A percentile compares a stretch with the other conserved stretches of the same genome.
phyloP scores from a whole-genome alignment of 53 echinoderm and acorn worm genomes.

The Patiria pectinifera region DNA sequence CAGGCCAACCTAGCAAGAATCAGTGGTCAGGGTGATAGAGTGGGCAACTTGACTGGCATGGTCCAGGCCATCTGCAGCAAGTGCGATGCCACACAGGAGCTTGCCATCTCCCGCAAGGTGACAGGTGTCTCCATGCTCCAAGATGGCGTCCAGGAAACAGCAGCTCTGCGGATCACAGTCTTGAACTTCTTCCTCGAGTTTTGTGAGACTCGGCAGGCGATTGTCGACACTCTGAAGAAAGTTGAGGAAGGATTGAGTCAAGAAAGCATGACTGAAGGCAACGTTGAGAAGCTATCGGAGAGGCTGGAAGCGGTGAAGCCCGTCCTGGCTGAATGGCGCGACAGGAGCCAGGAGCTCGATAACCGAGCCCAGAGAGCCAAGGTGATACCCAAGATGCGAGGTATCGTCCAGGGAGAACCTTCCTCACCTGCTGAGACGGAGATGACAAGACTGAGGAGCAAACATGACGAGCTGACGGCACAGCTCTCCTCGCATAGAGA shows the following conservation, averaged over 20 bases:
- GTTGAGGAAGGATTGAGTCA: conserved; percentile 39
- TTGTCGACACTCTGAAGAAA: conserved; percentile 29
- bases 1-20: conserved; percentile 39
- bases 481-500: conserved; percentile 60
- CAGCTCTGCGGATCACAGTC: conserved; percentile 35
- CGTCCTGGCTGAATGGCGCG: conserved; percentile 59
- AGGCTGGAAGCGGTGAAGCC: conserved; percentile 61
- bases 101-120: conserved; percentile 72
- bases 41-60: conserved; percentile 44
- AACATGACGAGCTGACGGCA: conserved; percentile 52
- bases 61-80: conserved; percentile 68
- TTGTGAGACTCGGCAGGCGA: conserved; percentile 39
- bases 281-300: conserved; percentile 15
- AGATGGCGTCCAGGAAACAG: conserved; percentile 67
- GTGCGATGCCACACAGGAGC: conserved; percentile 74
- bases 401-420: neutral
- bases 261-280: neutral
- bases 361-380: conserved; percentile 62
- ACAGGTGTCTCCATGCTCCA: conserved; percentile 63
- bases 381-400: conserved; percentile 51
- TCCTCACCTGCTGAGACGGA: conserved; percentile 23
- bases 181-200: conserved; percentile 66
- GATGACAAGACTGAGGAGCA: conserved; percentile 45
- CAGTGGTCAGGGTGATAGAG: neutral
- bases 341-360: conserved; percentile 66